Percentiles rank a stretch among this genome's conserved stretches.
phyloP scores from a whole-genome alignment of 2,113 vertebrate species.

The Merops nubicus region DNA sequence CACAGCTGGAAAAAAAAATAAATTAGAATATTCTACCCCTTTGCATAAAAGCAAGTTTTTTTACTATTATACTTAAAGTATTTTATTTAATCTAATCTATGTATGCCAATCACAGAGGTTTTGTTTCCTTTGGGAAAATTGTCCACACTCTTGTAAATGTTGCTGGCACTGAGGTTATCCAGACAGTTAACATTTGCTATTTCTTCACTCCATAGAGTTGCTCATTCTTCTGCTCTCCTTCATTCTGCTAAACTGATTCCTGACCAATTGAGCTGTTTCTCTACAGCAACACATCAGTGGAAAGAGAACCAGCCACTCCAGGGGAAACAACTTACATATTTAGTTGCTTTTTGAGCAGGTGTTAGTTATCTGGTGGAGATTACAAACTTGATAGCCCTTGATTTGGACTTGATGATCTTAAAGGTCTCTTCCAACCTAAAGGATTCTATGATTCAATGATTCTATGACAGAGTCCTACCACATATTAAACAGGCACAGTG shows the following conservation, averaged over 20 bases:
- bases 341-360: background rate
- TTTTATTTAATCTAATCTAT: background rate
- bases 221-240: background rate
- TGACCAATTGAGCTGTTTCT: background rate
- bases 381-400: background rate
- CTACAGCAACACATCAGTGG: slow-evolving; percentile 18
- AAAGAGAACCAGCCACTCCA: background rate
- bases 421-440: no score
- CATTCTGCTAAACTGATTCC: background rate
- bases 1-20: background rate
- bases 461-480: no score
- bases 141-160: background rate
- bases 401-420: no score
- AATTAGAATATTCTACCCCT: background rate
- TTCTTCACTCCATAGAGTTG: background rate
- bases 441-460: no score
- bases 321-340: background rate
- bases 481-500: background rate
- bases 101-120: background rate
- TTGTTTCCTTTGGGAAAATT: background rate
- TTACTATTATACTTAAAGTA: background rate
- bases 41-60: background rate
- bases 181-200: background rate
- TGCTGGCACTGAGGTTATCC: background rate
- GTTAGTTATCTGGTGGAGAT: background rate